Percentiles rank a stretch among this genome's conserved stretches.
These are phyloP conservation scores for Lerista edwardsae DNA, from an alignment of 2,797 vertebrate genomes.

Conservation along the genomic window DNA sequence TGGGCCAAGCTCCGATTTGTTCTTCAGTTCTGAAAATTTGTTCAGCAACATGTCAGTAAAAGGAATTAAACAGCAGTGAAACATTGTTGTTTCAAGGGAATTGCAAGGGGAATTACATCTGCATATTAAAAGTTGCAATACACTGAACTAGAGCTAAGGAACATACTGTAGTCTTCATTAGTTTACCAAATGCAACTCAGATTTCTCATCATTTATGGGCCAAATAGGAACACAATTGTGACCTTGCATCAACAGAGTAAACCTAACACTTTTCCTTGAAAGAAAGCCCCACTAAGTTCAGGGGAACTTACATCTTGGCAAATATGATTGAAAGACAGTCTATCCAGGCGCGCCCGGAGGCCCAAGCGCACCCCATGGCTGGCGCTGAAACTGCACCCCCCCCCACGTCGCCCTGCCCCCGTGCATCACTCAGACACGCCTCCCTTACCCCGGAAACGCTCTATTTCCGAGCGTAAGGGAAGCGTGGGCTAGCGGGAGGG, in stretches of 20 bases:
- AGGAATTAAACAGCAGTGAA: conserved; percentile 23
- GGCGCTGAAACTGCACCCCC: too few relatives aligned
- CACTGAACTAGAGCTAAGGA: neutral
- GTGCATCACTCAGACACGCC: too few relatives aligned
- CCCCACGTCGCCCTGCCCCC: too few relatives aligned
- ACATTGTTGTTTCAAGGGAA: too few relatives aligned
- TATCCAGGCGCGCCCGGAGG: too few relatives aligned
- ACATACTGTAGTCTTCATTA: neutral
- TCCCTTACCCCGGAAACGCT: too few relatives aligned
- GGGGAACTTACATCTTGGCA: neutral
- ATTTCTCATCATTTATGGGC: neutral
- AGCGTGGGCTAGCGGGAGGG: too few relatives aligned
- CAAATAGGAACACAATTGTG: neutral
- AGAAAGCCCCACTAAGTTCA: neutral
- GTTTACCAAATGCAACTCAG: neutral
- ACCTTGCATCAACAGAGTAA: neutral
- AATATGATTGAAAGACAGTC: neutral
- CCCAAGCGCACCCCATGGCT: too few relatives aligned
- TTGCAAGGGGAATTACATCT: neutral
- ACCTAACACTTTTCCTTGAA: neutral
- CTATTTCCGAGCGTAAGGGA: too few relatives aligned
- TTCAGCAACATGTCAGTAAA: neutral
- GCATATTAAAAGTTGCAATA: neutral
- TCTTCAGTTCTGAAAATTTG: neutral
- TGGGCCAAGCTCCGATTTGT: neutral